Base-by-base conservation (phyloP, 2,797 vertebrate species). In the Hylomyscus alleni region DNA sequence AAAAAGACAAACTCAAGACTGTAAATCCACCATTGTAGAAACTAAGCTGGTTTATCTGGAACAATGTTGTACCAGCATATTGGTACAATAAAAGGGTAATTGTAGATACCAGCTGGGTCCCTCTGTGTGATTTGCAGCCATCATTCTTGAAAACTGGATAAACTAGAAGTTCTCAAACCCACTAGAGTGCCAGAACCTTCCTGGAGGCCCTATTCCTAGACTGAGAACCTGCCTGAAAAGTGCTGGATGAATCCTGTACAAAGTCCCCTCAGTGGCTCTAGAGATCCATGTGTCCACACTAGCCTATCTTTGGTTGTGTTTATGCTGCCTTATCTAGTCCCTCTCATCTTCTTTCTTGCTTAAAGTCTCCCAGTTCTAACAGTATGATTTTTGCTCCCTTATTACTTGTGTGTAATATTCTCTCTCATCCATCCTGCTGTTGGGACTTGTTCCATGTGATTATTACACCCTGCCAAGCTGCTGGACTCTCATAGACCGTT, bases 1-100 rank as follows among this genome's bases (percentile, higher is more conserved):
- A 56, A 95, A 54, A 76, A 96, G 40, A 80, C 37, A 58, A 94
- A 92, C 92, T 24, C 52, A 97, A 81, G 40, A 58, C 24, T 82
- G 14, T 60, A 73, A 78, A 84, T 73, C 82, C 26, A 76, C 52
- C 44, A 19, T 29, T 96, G 77, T 50, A 92, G 47, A 90, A 89
- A 67, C 17, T 73, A 75, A 95, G 83, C 83, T 58, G 60, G 54
- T 8, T 50, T 37, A 65, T 89, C 52, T 40, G 58, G 75, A 92
- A 73, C 24, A 76, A 75, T n/a, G 20, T 67, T 20, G 14, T 60
- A 47, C 93, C 31, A 34, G 29, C 47, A 86, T 50, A 34, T 85
- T 11, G 31, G 29, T 47, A 90, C 54, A 24, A 60, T 10, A 86
- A 34, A 89, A 37, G 37, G 8, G 50, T 77, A 22, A n/a, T 13